Evolutionary conservation across 2,888 invertebrate genomes (phyloP).

Genomic region (Drosophila nr. perissopoda): DNA sequence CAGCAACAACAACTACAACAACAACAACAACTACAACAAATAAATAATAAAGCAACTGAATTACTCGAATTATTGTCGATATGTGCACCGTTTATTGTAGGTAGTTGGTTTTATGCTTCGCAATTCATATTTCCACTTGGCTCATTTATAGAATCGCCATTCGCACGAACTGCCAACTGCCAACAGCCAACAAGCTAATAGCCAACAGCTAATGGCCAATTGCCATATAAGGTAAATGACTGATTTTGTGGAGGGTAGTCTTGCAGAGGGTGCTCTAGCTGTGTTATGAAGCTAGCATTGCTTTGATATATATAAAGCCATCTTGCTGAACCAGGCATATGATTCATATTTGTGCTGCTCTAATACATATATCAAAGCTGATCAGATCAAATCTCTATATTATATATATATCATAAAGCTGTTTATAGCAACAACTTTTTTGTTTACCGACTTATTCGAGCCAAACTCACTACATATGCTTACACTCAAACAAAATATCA

Average conservation of each 20-base stretch:
- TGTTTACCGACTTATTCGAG: not conserved
- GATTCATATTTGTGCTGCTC: not conserved
- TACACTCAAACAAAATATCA: not conserved
- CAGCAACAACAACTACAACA: not conserved
- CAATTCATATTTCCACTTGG: slow-evolving; percentile 27
- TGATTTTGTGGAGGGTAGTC: not conserved
- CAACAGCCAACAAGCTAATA: not conserved
- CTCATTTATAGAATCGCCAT: slow-evolving; percentile 26
- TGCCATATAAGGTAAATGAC: slow-evolving; percentile 34
- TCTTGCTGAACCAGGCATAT: not conserved
- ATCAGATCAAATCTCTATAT: not conserved
- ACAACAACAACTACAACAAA: not conserved
- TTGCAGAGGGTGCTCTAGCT: not conserved
- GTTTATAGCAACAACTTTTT: not conserved
- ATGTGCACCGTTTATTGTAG: not conserved
- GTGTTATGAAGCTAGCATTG: not conserved
- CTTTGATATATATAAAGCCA: not conserved
- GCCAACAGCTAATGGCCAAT: slow-evolving; percentile 3
- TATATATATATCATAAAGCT: not conserved
- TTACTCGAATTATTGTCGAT: slow-evolving; percentile 22
- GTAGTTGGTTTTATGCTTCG: slow-evolving; percentile 15
- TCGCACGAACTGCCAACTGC: slow-evolving; percentile 37
- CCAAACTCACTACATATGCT: not conserved
- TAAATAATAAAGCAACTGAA: slow-evolving; percentile 31
- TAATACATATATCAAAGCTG: not conserved